phyloP scores from a whole-genome alignment of 2,797 vertebrate species.

The Thaleichthys pacificus region DNA sequence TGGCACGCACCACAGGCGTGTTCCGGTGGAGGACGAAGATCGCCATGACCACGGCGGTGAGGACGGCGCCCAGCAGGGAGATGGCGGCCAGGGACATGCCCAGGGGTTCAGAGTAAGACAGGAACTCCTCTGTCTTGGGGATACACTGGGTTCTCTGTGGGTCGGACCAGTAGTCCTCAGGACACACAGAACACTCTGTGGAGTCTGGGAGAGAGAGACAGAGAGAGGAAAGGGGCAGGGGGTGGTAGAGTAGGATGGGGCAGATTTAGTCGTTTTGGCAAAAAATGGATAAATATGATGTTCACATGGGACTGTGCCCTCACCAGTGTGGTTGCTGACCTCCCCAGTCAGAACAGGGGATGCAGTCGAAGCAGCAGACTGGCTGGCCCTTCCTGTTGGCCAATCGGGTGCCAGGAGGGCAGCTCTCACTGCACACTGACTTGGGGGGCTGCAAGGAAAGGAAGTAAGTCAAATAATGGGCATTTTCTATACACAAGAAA shows the following conservation, averaged over 20 bases:
- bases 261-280: background rate
- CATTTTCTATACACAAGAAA: too few species aligned
- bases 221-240: background rate
- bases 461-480: background rate
- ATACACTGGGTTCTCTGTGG: slow-evolving; percentile 54
- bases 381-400: slow-evolving; percentile 59
- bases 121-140: slow-evolving; percentile 68
- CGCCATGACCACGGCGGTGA: slow-evolving; percentile 51
- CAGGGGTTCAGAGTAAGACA: slow-evolving; percentile 72
- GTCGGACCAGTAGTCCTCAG: slow-evolving; percentile 73
- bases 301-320: slow-evolving; percentile 8
- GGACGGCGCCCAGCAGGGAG: slow-evolving; percentile 54
- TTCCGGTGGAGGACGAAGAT: slow-evolving; percentile 53
- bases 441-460: slow-evolving; percentile 52
- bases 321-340: slow-evolving; percentile 72
- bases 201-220: background rate
- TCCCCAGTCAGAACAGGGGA: slow-evolving; percentile 69
- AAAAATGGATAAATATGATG: too few species aligned
- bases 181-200: slow-evolving; percentile 63
- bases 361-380: slow-evolving; percentile 74
- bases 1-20: slow-evolving; percentile 56
- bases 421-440: slow-evolving; percentile 73
- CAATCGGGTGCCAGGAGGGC: slow-evolving; percentile 66
- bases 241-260: background rate
- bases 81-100: slow-evolving; percentile 67